phyloP scores from a whole-genome alignment of 2,888 invertebrate genomes.

The Acrobeloides nanus region DNA sequence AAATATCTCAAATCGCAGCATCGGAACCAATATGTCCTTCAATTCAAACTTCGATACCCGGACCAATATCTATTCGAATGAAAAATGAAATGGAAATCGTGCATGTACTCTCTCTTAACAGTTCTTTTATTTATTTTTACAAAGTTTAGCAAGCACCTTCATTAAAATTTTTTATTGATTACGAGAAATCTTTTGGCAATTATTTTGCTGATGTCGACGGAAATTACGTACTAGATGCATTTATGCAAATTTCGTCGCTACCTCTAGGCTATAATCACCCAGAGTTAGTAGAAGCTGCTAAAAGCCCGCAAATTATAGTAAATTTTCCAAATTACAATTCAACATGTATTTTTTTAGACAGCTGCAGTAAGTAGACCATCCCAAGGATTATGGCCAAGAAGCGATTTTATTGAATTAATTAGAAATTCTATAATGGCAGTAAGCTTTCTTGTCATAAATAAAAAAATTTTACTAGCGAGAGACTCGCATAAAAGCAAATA shows the following conservation, averaged over 20 bases:
- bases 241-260: constrained; percentile 68
- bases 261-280: constrained; percentile 78
- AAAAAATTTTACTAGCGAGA: no score
- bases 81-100: constrained; percentile 38
- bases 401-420: constrained; percentile 75
- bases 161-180: constrained; percentile 73
- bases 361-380: constrained; percentile 86
- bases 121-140: not conserved
- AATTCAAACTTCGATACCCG: constrained; percentile 44
- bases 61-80: constrained; percentile 38
- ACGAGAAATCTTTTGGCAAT: constrained; percentile 78
- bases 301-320: constrained; percentile 37
- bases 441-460: no score
- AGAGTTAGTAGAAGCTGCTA: constrained; percentile 53
- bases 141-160: constrained; percentile 60
- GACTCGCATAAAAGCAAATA: no score
- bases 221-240: constrained; percentile 21
- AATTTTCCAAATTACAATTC: no score
- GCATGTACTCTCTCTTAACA: constrained; percentile 29
- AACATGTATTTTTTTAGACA: constrained; percentile 65
- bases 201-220: constrained; percentile 67
- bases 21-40: constrained; percentile 37
- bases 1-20: no score
- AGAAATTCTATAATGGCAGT: constrained; percentile 66
- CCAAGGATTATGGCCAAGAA: constrained; percentile 81